A percentile compares a stretch with the other conserved stretches of the same genome.
phyloP scores from a whole-genome alignment of 2,888 invertebrate species.

The Watsonalla cultraria region DNA sequence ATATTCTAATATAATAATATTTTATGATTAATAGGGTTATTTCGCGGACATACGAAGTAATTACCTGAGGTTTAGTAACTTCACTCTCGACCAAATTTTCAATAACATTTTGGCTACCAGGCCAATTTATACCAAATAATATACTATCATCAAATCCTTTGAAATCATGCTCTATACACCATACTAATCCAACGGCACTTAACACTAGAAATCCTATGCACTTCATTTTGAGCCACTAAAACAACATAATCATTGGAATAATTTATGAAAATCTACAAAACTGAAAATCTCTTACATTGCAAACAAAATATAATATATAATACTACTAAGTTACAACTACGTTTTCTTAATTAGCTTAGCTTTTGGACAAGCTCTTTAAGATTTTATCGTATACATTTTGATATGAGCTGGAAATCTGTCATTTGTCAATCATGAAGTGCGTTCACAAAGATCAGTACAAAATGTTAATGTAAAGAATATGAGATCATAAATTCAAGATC shows the following conservation, averaged over 20 bases:
- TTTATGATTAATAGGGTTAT: neutral
- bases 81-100: slow-evolving; percentile 47
- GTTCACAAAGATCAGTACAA: slow-evolving; percentile 5
- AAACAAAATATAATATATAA: slow-evolving; percentile 5
- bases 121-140: slow-evolving; percentile 89
- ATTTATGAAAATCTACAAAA: slow-evolving; percentile 8
- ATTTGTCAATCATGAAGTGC: slow-evolving; percentile 41
- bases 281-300: neutral
- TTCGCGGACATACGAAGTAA: neutral
- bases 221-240: slow-evolving; percentile 40
- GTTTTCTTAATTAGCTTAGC: accelerated
- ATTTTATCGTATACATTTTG: slow-evolving; percentile 20
- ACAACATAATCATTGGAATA: slow-evolving; percentile 20
- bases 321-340: slow-evolving; percentile 6
- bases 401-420: slow-evolving; percentile 57
- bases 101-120: slow-evolving; percentile 61
- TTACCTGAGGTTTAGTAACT: slow-evolving; percentile 39
- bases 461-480: neutral
- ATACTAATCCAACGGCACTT: slow-evolving; percentile 33
- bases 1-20: no score
- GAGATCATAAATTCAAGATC: no score
- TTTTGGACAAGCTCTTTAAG: slow-evolving; percentile 1
- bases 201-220: slow-evolving; percentile 35
- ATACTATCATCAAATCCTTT: slow-evolving; percentile 91
- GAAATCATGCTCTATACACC: slow-evolving; percentile 78